phyloP scores from a whole-genome alignment of 2,113 vertebrate species.

The Propithecus coquereli region DNA sequence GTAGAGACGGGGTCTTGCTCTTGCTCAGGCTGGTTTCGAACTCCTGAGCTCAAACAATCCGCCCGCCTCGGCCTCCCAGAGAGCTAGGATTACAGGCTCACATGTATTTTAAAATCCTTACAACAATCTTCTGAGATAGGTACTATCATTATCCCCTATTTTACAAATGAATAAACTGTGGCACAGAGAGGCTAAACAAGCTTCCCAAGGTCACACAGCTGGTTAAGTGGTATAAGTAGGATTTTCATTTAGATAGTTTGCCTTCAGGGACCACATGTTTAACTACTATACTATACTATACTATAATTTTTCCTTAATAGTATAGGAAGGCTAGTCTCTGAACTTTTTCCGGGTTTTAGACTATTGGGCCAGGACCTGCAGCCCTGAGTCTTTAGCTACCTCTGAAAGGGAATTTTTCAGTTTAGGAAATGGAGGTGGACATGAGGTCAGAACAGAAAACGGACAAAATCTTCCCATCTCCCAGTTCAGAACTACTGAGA shows the following conservation, averaged over 20 bases:
- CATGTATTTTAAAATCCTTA: background rate
- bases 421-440: background rate
- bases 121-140: background rate
- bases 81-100: too few relatives aligned
- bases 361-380: background rate
- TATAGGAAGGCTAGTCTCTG: background rate
- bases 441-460: background rate
- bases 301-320: background rate
- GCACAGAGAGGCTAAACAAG: background rate
- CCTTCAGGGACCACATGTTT: background rate
- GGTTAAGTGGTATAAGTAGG: background rate
- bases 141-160: background rate
- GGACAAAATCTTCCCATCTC: background rate
- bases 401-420: background rate
- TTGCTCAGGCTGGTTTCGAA: too few relatives aligned
- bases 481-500: background rate
- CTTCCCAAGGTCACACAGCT: background rate
- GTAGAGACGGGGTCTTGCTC: too few relatives aligned
- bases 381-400: background rate
- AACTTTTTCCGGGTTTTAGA: background rate
- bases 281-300: background rate
- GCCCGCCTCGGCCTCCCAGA: too few relatives aligned
- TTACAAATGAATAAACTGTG: background rate
- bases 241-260: slow-evolving; percentile 3
- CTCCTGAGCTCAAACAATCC: too few relatives aligned